Evolutionary conservation across 2,888 invertebrate genomes (phyloP).

Genomic region (Phortica magna): DNA sequence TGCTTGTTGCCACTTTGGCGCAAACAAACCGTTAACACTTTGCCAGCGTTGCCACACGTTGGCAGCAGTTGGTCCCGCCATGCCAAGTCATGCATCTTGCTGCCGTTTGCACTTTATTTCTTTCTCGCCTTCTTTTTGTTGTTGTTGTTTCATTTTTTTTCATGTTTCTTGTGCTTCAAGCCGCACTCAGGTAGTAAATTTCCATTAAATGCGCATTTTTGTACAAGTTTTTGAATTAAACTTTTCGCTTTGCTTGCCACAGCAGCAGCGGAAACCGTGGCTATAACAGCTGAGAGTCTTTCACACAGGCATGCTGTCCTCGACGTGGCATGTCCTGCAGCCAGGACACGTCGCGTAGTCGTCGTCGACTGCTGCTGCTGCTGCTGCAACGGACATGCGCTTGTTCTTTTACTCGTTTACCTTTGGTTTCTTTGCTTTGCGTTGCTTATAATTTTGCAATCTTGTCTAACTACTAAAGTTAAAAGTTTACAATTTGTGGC

Average conservation of each 20-base stretch:
- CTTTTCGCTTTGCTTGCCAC: conserved; percentile 61
- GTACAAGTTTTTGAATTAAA: conserved; percentile 75
- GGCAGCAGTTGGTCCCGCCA: not conserved
- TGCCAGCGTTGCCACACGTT: conserved; percentile 46
- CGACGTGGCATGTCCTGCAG: conserved; percentile 23
- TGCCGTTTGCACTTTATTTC: conserved; percentile 30
- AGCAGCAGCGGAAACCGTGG: conserved; percentile 42
- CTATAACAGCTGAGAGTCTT: conserved; percentile 46
- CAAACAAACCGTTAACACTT: conserved; percentile 72
- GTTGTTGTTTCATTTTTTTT: conserved; percentile 61
- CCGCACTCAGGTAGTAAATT: conserved; percentile 68
- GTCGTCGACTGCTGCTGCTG: conserved; percentile 36
- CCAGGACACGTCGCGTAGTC: conserved; percentile 6
- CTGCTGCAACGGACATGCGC: conserved; percentile 26
- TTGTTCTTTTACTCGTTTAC: conserved; percentile 46
- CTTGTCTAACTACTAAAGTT: conserved; percentile 67
- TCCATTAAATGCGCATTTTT: conserved; percentile 76
- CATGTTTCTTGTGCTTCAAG: conserved; percentile 20
- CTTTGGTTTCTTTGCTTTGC: conserved; percentile 32
- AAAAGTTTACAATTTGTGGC: conserved; percentile 59
- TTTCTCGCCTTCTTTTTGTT: conserved; percentile 40
- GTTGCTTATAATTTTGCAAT: conserved; percentile 67
- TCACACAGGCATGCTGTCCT: conserved; percentile 32
- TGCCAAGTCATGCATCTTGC: conserved; percentile 29
- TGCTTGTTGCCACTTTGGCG: conserved; percentile 60